These are phyloP conservation scores for Danio albolineatus DNA, from an alignment of 2,797 vertebrate genomes.

Conservation along the genomic window DNA sequence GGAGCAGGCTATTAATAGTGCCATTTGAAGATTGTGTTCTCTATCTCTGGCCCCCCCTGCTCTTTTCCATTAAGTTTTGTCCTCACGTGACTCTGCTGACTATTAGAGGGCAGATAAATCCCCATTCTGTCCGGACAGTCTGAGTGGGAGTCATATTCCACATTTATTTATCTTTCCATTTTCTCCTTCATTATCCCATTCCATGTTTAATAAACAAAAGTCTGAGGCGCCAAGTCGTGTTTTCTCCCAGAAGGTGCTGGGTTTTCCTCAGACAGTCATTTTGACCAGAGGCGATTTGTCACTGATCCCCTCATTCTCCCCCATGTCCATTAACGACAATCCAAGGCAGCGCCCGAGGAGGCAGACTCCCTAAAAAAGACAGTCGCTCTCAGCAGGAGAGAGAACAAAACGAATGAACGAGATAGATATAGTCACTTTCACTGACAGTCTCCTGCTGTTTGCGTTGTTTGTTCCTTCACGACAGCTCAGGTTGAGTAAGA, in stretches of 20 bases:
- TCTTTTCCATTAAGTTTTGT: conserved; percentile 33
- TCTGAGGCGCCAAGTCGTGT: neutral
- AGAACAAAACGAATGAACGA: conserved; percentile 61
- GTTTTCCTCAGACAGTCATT: conserved; percentile 43
- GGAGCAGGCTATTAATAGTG: conserved; percentile 78
- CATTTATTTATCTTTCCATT: conserved; percentile 42
- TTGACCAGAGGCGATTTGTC: conserved; percentile 28
- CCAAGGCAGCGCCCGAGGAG: conserved; percentile 42
- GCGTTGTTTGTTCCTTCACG: conserved; percentile 21
- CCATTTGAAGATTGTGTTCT: conserved; percentile 41
- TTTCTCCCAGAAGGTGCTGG: conserved; percentile 26
- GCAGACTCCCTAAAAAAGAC: conserved; percentile 57
- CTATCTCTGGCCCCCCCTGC: conserved; percentile 35
- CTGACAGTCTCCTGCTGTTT: conserved; percentile 37
- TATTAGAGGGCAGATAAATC: conserved; percentile 18
- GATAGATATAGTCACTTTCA: conserved; percentile 34
- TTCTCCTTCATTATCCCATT: conserved; percentile 17
- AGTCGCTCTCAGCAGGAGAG: conserved; percentile 48
- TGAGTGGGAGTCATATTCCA: conserved; percentile 2
- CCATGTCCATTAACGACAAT: conserved; percentile 62
- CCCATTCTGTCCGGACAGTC: neutral
- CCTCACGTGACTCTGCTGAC: conserved; percentile 11
- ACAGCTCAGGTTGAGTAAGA: conserved; percentile 20
- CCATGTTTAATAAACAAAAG: neutral
- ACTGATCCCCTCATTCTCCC: conserved; percentile 9